Conservation (phyloP, 2,113 vertebrate genomes). For the Forbesichthys papilliferus region DNA sequence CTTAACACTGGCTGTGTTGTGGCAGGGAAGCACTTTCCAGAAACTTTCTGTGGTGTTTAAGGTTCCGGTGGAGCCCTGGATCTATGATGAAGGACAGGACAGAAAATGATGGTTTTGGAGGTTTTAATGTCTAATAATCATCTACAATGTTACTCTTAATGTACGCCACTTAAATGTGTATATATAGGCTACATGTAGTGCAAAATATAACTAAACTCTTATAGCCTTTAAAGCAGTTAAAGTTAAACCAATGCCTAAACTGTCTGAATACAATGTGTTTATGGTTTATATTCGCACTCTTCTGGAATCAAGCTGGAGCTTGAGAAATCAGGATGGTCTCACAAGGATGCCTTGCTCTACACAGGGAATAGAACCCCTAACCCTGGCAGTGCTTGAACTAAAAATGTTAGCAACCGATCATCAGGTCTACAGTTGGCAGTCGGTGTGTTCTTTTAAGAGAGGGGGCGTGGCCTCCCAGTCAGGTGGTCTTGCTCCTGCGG, state of each 20-base stretch:
- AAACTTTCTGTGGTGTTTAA: too few species aligned
- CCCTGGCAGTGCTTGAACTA: not conserved
- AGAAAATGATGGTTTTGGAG: too few species aligned
- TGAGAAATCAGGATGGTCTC: not conserved
- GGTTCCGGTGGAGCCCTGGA: too few species aligned
- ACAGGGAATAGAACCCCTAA: not conserved
- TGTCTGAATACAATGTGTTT: too few species aligned
- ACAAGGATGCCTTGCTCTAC: not conserved
- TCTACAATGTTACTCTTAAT: too few species aligned
- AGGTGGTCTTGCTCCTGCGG: conserved; percentile 34
- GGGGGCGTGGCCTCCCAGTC: not conserved
- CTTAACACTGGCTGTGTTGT: too few species aligned
- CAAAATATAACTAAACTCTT: not conserved
- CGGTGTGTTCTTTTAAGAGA: not conserved
- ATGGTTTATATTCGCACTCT: too few species aligned
- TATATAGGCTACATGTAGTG: not conserved
- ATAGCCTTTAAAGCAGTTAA: not conserved
- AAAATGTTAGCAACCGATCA: not conserved
- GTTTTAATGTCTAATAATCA: too few species aligned
- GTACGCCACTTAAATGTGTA: too few species aligned
- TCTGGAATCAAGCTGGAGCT: not conserved
- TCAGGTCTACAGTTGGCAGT: not conserved
- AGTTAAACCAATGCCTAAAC: not conserved
- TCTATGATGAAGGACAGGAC: too few species aligned
- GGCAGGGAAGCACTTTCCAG: too few species aligned